These are phyloP conservation scores for Eupelmus urozonus DNA, from an alignment of 2,888 invertebrate species.

Conservation along the genomic window DNA sequence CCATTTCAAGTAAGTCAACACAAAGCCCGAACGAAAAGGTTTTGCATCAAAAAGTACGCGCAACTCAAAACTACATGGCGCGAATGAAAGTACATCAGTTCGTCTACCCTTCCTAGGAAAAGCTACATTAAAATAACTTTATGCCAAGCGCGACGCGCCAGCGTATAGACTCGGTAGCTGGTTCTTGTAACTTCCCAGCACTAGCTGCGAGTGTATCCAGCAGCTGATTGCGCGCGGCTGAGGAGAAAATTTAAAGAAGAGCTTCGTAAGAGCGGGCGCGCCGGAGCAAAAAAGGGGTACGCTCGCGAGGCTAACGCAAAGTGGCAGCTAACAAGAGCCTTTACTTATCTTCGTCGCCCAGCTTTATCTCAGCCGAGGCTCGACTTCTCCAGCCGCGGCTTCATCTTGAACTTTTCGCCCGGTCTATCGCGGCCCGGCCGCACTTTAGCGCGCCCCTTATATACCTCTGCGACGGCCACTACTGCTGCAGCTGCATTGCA, in stretches of 20 bases:
- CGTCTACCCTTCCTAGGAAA: no score
- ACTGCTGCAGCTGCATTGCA: background rate
- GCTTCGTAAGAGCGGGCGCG: background rate
- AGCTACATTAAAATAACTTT: no score
- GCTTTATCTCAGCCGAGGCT: conserved; percentile 36
- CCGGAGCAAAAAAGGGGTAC: background rate
- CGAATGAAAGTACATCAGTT: no score
- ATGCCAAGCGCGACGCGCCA: no score
- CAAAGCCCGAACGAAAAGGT: no score
- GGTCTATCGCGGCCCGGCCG: conserved; percentile 2
- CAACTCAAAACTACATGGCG: no score
- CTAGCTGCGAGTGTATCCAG: no score
- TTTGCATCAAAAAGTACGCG: no score
- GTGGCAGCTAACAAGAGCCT: conserved; percentile 63
- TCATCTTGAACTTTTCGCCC: conserved; percentile 52
- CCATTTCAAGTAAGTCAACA: no score
- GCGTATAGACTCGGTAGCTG: no score
- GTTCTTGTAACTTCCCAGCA: no score
- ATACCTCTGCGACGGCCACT: background rate
- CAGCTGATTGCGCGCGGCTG: no score
- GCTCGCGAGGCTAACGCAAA: conserved; percentile 57
- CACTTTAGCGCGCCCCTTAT: conserved; percentile 20
- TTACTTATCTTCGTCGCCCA: conserved; percentile 52
- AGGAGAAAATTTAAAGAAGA: background rate
- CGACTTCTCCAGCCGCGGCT: background rate